phyloP scores from a whole-genome alignment of 2,797 vertebrate species.

The Phalloptychus januarius region DNA sequence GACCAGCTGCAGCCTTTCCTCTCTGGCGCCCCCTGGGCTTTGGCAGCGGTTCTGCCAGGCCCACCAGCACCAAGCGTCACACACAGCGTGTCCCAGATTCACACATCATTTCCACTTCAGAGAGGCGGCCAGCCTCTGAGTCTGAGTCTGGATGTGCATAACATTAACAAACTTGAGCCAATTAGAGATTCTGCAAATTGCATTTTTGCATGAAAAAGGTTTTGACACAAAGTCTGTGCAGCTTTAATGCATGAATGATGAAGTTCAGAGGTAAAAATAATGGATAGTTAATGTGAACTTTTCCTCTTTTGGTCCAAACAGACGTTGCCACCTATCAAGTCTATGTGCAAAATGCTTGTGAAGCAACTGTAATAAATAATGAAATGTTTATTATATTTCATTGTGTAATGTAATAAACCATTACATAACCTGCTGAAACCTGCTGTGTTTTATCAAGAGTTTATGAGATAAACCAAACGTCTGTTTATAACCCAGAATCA shows the following conservation, averaged over 20 bases:
- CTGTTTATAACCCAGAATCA: neutral
- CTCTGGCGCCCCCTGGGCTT: conserved; percentile 35
- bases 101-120: conserved; percentile 72
- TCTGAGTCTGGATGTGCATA: conserved; percentile 24
- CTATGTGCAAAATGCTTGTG: neutral
- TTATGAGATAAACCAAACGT: neutral
- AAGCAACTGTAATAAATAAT: too few species aligned
- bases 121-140: conserved; percentile 37
- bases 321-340: neutral
- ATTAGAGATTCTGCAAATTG: conserved; percentile 52
- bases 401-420: too few species aligned
- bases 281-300: neutral
- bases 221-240: conserved; percentile 4
- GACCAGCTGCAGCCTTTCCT: conserved; percentile 57
- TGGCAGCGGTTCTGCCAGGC: conserved; percentile 48
- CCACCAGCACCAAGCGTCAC: conserved; percentile 66
- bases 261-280: neutral
- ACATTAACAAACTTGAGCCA: conserved; percentile 43
- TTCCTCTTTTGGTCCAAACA: neutral
- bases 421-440: too few species aligned
- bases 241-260: neutral
- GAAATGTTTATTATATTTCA: too few species aligned
- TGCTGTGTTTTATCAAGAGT: neutral
- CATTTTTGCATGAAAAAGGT: conserved; percentile 17
- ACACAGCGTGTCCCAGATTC: conserved; percentile 72